Conservation (phyloP, 2,797 vertebrate genomes). For the Enteromius afrohamiltoni region DNA sequence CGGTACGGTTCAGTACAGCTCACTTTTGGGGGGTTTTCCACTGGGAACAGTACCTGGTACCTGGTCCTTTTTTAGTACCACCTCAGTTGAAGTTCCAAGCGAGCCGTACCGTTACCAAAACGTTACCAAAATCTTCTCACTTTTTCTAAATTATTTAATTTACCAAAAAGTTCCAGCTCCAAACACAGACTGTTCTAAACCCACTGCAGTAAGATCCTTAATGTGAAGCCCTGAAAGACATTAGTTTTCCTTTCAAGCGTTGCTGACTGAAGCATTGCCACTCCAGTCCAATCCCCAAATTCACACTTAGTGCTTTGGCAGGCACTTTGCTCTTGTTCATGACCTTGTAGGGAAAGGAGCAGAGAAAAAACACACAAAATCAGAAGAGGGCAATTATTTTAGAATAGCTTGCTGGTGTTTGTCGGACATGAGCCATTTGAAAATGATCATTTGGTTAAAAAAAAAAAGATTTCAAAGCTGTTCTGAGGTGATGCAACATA, state of each 20-base stretch:
- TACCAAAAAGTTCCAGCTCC: neutral
- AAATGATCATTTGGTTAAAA: constrained; percentile 34
- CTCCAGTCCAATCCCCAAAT: neutral
- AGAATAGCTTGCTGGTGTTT: constrained; percentile 17
- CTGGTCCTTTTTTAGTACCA: too few species aligned
- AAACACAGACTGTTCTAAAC: neutral
- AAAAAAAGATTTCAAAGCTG: constrained; percentile 15
- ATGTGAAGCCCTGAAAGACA: neutral
- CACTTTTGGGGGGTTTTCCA: too few species aligned
- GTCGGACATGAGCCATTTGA: constrained; percentile 30
- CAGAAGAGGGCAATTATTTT: constrained; percentile 48
- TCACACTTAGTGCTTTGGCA: constrained; percentile 41
- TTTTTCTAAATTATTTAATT: neutral
- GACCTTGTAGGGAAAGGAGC: constrained; percentile 13
- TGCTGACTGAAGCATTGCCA: constrained; percentile 33
- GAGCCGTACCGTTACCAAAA: too few species aligned
- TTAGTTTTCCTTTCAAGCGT: constrained; percentile 19
- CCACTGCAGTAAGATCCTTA: neutral
- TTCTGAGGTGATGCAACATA: constrained; percentile 27
- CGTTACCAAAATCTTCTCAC: neutral
- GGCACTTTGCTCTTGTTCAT: constrained; percentile 20
- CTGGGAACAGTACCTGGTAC: too few species aligned
- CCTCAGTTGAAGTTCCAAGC: too few species aligned
- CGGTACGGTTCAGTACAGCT: too few species aligned
- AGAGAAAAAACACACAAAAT: constrained; percentile 25